Evolutionary conservation across 2,113 vertebrate species (phyloP), one percentile per base, ranked within the genome.

Genomic region (Electrona antarctica): DNA sequence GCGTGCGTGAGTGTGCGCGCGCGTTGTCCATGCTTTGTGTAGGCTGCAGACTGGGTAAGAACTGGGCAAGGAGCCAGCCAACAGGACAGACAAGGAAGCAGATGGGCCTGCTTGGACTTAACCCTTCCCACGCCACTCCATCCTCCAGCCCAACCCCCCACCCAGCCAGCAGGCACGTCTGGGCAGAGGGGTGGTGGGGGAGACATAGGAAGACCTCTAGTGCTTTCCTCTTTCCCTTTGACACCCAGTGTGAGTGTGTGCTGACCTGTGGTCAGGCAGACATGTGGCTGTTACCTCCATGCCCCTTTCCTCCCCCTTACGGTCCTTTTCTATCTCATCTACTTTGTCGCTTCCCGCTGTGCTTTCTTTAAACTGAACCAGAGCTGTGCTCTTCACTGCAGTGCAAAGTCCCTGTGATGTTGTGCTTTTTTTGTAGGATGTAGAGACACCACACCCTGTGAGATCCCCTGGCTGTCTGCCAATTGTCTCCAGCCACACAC

Each of bases 61-160:
- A 62, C 76, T 83, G 71, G 81, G 46, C 69, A 83, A 91, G 76
- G 49, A 81, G 74, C 74, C 80, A 88, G 79, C 68, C 81, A 90
- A 77, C 64, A 87, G 80, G 84, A 87, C 89, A 91, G 89, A 91
- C 79, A 71, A 91, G 83, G 77, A 74, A 87, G 85, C 92, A 92
- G 91, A 92, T 92, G 91, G 91, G 78, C 84, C 75, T 82, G 77
- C 89, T 87, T 80, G 82, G 86, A 89, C 82, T 91, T 91, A 91
- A 92, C 91, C 88, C 90, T 91, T 92, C 86, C 90, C 87, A 91
- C 82, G 84, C 86, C 90, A 90, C 77, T 77, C 83, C 71, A 73
- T 84, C 80, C 87, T 52, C 74, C 67, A 77, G 72, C 76, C 76
- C 64, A 68, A 66, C 48, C 69, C 52, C 69, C 46, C 67, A 73